These are phyloP conservation scores for Drosophila azteca DNA, from an alignment of 1,140 invertebrate species.

Conservation along the genomic window DNA sequence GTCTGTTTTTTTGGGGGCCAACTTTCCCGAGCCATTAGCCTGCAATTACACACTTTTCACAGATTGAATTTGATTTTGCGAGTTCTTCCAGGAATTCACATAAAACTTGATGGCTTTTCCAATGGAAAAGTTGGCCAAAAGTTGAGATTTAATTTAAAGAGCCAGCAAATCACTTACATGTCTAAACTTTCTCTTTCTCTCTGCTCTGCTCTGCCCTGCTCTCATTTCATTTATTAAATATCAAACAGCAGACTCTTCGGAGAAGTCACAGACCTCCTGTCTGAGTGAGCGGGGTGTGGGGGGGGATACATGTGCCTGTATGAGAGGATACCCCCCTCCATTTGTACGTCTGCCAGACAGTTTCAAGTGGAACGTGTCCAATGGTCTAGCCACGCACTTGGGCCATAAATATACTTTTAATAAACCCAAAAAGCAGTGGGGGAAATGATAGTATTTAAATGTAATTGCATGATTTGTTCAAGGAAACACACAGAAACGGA, in stretches of 20 bases:
- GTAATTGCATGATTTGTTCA: constrained; percentile 11
- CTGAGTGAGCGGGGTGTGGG: too few species aligned
- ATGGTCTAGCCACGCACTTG: constrained; percentile 49
- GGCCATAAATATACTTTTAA: constrained; percentile 70
- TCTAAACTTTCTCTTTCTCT: neutral
- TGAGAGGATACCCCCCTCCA: neutral
- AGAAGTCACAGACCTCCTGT: too few species aligned
- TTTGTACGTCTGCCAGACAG: constrained; percentile 10
- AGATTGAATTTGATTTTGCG: constrained; percentile 64
- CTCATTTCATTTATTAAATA: constrained; percentile 36
- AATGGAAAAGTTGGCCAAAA: constrained; percentile 23
- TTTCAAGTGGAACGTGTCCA: constrained; percentile 36
- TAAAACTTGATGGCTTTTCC: constrained; percentile 40
- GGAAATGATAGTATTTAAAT: constrained; percentile 20
- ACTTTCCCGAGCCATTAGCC: constrained; percentile 60
- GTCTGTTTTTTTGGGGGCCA: constrained; percentile 9
- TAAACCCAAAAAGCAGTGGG: constrained; percentile 45
- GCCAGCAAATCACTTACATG: too few species aligned
- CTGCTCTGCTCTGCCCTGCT: neutral
- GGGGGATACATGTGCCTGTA: too few species aligned
- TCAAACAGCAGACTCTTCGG: neutral
- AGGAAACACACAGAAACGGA: constrained; percentile 15
- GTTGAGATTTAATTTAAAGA: neutral
- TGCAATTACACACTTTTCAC: constrained; percentile 64
- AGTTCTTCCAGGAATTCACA: constrained; percentile 13